These are phyloP conservation scores for Habropoda laboriosa DNA, from an alignment of 1,140 invertebrate genomes.

Conservation along the genomic window DNA sequence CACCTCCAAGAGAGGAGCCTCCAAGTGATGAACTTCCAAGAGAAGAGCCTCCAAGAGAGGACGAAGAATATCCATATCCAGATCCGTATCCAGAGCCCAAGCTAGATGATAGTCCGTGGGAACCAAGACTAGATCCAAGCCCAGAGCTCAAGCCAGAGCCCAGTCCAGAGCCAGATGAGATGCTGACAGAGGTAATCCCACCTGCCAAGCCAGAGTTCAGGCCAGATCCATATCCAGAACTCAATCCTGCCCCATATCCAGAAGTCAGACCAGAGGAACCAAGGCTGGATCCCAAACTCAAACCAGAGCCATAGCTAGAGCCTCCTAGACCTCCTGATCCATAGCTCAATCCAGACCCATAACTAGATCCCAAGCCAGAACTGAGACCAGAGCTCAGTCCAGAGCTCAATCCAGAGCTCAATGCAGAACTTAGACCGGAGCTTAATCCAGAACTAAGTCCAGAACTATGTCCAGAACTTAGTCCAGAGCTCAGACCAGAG, in stretches of 20 bases:
- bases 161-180: background rate
- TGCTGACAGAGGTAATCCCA: no score
- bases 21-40: background rate
- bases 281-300: conserved; percentile 8
- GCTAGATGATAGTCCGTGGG: background rate
- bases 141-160: conserved; percentile 40
- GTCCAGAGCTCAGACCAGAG: background rate
- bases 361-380: no score
- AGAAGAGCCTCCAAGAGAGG: background rate
- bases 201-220: conserved; percentile 2
- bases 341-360: background rate
- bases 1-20: background rate
- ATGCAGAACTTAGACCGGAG: background rate
- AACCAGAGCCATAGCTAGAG: conserved; percentile 7
- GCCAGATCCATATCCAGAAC: conserved; percentile 1
- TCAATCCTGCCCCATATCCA: conserved; percentile 2
- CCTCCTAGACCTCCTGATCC: no score
- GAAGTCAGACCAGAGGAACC: background rate
- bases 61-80: background rate
- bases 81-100: conserved; percentile 13
- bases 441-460: conserved; percentile 7
- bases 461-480: background rate
- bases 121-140: background rate
- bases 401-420: conserved; percentile 7
- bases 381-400: background rate